These are phyloP conservation scores for Fringilla coelebs DNA, from an alignment of 2,797 vertebrate genomes.

Conservation along the genomic window DNA sequence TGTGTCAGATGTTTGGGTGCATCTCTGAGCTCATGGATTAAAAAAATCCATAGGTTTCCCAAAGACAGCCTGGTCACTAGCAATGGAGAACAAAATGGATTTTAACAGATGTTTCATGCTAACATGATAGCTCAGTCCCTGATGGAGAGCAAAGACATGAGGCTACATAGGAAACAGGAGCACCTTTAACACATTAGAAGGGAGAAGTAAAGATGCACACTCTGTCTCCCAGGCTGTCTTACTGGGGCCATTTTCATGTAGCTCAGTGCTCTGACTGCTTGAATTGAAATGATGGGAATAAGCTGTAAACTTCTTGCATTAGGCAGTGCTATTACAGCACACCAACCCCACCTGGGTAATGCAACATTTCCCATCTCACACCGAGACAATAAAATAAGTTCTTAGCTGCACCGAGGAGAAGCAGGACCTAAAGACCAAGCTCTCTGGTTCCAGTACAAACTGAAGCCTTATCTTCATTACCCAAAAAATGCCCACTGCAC, in stretches of 20 bases:
- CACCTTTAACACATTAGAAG: neutral
- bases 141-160: neutral
- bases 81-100: neutral
- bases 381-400: neutral
- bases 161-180: neutral
- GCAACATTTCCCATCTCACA: neutral
- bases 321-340: neutral
- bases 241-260: neutral
- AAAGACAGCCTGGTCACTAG: neutral
- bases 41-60: neutral
- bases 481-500: neutral
- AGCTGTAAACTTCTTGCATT: neutral
- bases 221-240: neutral
- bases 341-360: neutral
- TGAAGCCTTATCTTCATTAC: neutral
- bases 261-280: neutral
- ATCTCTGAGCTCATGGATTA: neutral
- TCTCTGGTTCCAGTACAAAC: neutral
- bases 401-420: neutral
- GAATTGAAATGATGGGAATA: neutral
- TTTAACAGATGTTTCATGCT: neutral
- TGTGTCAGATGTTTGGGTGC: neutral
- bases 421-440: neutral
- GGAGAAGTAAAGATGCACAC: neutral
- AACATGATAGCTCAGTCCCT: neutral